Evolutionary conservation across 2,888 invertebrate genomes (phyloP).

Genomic region (Tethea ocularis): DNA sequence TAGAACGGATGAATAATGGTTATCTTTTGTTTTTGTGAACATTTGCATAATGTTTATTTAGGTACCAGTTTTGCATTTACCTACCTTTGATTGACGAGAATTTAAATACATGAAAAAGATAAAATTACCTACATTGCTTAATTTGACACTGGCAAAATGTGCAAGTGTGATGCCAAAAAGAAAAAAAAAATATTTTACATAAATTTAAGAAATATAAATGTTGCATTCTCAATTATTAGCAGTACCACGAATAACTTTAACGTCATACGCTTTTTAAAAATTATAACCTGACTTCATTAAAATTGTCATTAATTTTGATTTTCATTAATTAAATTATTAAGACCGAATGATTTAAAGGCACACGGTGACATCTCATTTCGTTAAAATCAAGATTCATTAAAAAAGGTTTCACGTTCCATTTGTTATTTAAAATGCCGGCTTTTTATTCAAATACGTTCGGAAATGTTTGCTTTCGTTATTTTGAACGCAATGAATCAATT

Average conservation of each 20-base stretch:
- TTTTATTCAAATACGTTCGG: slow-evolving; percentile 35
- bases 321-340: background rate
- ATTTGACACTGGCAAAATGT: too few relatives aligned
- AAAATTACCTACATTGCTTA: too few relatives aligned
- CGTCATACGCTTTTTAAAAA: background rate
- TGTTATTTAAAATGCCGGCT: slow-evolving; percentile 19
- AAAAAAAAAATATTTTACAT: too few relatives aligned
- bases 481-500: slow-evolving; percentile 49
- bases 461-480: slow-evolving; percentile 32
- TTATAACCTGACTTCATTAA: background rate
- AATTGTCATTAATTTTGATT: background rate
- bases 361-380: slow-evolving; percentile 1
- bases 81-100: too few relatives aligned
- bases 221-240: background rate
- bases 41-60: background rate
- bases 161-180: too few relatives aligned
- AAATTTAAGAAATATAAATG: too few relatives aligned
- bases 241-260: background rate
- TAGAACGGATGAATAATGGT: background rate
- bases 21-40: background rate
- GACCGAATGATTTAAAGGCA: background rate
- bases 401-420: slow-evolving; percentile 8
- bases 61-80: too few relatives aligned
- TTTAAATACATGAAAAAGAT: too few relatives aligned
- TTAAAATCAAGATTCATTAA: slow-evolving; percentile 3